phyloP scores from a whole-genome alignment of 2,888 invertebrate genomes.

The Bursaphelenchus okinawaensis region DNA sequence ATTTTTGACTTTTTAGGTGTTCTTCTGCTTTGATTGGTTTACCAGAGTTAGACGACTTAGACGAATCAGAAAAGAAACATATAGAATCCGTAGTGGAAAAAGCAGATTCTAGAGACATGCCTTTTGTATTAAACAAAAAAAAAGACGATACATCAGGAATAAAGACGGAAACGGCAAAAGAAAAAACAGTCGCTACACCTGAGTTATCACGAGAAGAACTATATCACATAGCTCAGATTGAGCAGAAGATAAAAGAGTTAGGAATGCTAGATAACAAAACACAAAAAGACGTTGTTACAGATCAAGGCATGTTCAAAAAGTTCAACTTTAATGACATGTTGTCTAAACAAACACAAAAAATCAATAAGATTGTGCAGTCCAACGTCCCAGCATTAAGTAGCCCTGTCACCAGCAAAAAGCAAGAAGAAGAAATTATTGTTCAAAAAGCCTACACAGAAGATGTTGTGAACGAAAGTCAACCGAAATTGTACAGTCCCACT shows the following conservation, averaged over 20 bases:
- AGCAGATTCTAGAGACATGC: conserved; percentile 34
- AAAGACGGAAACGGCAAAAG: conserved; percentile 1
- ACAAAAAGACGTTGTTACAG: no score
- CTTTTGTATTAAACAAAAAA: conserved; percentile 26
- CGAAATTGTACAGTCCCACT: no score
- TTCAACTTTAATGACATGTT: not conserved
- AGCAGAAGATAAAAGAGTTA: conserved; percentile 8
- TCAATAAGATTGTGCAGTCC: not conserved
- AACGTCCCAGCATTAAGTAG: not conserved
- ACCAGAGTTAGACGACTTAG: conserved; percentile 39
- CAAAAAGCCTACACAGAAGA: not conserved
- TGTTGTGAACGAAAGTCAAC: no score
- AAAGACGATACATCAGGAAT: not conserved
- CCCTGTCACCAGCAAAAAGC: no score
- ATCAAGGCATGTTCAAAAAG: not conserved
- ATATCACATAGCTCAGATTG: conserved; percentile 35
- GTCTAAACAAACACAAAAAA: not conserved
- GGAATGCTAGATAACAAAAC: not conserved
- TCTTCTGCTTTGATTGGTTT: conserved; percentile 42
- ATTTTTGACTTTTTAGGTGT: conserved; percentile 33
- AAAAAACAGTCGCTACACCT: conserved; percentile 12
- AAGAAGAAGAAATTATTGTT: no score
- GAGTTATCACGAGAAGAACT: conserved; percentile 38
- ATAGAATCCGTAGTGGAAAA: conserved; percentile 43
- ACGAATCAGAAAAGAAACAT: conserved; percentile 43